Conservation (phyloP, 2,888 invertebrate genomes). For the Callyntrura sp. region DNA sequence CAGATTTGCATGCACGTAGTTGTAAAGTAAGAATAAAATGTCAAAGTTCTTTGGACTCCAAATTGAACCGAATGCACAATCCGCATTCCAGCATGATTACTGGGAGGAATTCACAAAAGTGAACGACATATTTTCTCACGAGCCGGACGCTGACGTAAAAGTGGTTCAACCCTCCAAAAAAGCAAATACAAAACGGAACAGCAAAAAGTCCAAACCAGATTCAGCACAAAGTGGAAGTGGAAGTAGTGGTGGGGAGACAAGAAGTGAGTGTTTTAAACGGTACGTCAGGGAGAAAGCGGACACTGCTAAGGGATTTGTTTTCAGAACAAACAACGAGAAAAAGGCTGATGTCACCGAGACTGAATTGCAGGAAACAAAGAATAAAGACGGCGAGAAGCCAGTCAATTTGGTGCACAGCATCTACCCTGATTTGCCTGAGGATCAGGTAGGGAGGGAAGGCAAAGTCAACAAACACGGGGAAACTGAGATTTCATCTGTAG, state of each 20-base stretch:
- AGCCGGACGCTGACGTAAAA: slow-evolving; percentile 68
- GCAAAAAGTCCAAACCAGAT: not conserved
- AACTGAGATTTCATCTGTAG: slow-evolving; percentile 42
- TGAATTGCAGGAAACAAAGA: slow-evolving; percentile 34
- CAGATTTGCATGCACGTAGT: not conserved
- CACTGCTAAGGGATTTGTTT: slow-evolving; percentile 52
- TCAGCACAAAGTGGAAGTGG: slow-evolving; percentile 38
- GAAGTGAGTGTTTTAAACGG: slow-evolving; percentile 45
- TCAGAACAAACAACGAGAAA: slow-evolving; percentile 23
- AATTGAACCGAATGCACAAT: slow-evolving; percentile 76
- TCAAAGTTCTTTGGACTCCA: slow-evolving; percentile 76
- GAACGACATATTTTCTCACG: slow-evolving; percentile 75
- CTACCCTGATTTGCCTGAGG: slow-evolving; percentile 62
- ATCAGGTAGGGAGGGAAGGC: slow-evolving; percentile 3
- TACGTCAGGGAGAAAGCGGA: slow-evolving; percentile 57
- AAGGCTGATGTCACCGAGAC: slow-evolving; percentile 48
- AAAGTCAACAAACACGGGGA: not conserved
- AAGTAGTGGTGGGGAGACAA: not conserved
- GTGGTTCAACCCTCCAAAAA: slow-evolving; percentile 31
- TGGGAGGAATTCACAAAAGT: slow-evolving; percentile 81
- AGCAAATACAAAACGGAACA: slow-evolving; percentile 30
- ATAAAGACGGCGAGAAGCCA: slow-evolving; percentile 18
- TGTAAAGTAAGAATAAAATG: slow-evolving; percentile 52
- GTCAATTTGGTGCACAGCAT: slow-evolving; percentile 37
- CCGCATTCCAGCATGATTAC: slow-evolving; percentile 79